Evolutionary conservation across 2,797 vertebrate genomes (phyloP).

Genomic region (Pterois miles): DNA sequence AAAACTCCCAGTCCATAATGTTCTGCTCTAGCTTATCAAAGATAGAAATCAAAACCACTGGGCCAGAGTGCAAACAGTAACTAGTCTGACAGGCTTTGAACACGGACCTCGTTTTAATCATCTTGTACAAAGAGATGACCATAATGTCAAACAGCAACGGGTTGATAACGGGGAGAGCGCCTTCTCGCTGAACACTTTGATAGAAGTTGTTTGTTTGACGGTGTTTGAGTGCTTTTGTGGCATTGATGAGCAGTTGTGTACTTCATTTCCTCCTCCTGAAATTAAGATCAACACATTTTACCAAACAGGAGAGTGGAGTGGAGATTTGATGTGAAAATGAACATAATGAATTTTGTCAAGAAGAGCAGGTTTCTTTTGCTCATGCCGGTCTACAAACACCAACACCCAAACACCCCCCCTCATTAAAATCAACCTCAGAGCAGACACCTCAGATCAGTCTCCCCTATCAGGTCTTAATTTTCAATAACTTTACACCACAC

Average conservation of each 20-base stretch:
- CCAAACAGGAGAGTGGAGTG: background rate
- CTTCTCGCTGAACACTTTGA: background rate
- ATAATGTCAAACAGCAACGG: background rate
- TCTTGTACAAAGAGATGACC: slow-evolving; percentile 5
- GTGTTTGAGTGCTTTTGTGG: slow-evolving; percentile 43
- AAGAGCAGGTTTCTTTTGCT: slow-evolving; percentile 27
- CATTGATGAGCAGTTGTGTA: slow-evolving; percentile 20
- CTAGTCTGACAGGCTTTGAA: background rate
- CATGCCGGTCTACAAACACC: background rate
- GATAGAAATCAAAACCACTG: background rate
- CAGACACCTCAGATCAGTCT: slow-evolving; percentile 4
- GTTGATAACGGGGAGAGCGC: background rate
- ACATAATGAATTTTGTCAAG: background rate
- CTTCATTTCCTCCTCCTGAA: slow-evolving; percentile 16
- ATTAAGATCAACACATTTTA: slow-evolving; percentile 1
- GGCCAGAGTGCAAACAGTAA: background rate
- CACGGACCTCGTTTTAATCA: background rate
- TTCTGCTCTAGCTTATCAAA: background rate
- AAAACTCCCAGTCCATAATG: slow-evolving; percentile 1
- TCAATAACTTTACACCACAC: slow-evolving; percentile 10
- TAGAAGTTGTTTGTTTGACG: slow-evolving; percentile 10
- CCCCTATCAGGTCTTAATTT: slow-evolving; percentile 20
- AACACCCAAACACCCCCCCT: background rate
- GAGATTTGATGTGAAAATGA: slow-evolving; percentile 29
- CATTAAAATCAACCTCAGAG: background rate